A percentile compares a stretch with the other conserved stretches of the same genome.
phyloP scores from a whole-genome alignment of 2,113 vertebrate genomes.

The Pristiophorus japonicus region DNA sequence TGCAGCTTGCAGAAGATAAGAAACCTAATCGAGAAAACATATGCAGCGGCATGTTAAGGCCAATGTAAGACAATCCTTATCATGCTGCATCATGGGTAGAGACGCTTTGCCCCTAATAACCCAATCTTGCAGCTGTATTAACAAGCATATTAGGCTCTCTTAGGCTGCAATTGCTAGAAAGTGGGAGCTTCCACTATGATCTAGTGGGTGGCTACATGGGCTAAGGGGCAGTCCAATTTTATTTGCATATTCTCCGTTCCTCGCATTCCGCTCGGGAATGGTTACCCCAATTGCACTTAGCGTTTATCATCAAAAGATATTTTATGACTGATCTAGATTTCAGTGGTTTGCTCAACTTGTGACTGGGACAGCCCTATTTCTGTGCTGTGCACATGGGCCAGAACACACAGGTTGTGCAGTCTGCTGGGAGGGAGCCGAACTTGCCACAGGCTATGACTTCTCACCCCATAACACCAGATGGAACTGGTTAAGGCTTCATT shows the following conservation, averaged over 20 bases:
- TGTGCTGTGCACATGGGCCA: not conserved
- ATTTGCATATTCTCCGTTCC: conserved; percentile 35
- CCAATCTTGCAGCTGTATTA: conserved; percentile 36
- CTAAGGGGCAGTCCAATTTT: conserved; percentile 41
- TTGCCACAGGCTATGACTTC: conserved; percentile 37
- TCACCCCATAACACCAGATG: conserved; percentile 32
- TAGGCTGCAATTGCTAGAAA: conserved; percentile 8
- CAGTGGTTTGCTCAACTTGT: conserved; percentile 32
- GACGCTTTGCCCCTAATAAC: conserved; percentile 32
- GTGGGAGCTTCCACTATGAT: conserved; percentile 9
- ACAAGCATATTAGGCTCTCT: conserved; percentile 31
- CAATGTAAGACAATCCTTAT: not conserved
- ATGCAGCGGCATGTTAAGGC: not conserved
- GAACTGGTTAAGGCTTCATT: conserved; percentile 37
- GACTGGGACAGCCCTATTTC: conserved; percentile 33
- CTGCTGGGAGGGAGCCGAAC: conserved; percentile 35
- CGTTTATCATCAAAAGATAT: conserved; percentile 37
- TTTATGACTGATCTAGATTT: conserved; percentile 34
- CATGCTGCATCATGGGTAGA: not conserved
- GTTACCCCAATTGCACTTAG: conserved; percentile 34
- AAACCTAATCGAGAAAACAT: not conserved
- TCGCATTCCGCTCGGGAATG: conserved; percentile 33
- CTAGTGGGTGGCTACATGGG: conserved; percentile 49
- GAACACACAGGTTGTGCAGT: conserved; percentile 37
- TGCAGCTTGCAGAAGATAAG: not conserved